Base-by-base conservation (phyloP, 2,797 vertebrate species). In the Coracias cyanogaster region DNA sequence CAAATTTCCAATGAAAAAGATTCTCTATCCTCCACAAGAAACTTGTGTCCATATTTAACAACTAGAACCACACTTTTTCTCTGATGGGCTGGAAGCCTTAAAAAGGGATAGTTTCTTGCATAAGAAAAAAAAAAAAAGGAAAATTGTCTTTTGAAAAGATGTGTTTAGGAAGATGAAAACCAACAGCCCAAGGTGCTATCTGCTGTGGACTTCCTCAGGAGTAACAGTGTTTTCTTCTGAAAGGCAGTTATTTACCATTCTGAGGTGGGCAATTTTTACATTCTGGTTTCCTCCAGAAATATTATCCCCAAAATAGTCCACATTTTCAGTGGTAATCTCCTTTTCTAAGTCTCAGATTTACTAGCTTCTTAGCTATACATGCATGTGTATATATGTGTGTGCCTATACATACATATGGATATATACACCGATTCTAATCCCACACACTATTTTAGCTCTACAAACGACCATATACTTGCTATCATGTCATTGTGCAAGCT, bases 161-260 rank as follows among this genome's bases (percentile, higher is more conserved):
- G 25, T 78, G n/a, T 51, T 93, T 86, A 89, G 29, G 21, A 85
- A 24, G 77, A 67, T 25, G 43, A 74, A 92, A 89, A 85, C 49
- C 46, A 82, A 61, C 43, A 91, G 61, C 10, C 35, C 26, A 51
- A 80, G 29, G n/a, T 73, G 10, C 28, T 89, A 10, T 91, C 65
- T 73, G 15, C 60, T 69, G 18, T 19, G 60, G 54, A 49, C 57
- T 64, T 94, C 57, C 83, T 90, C 52, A 60, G 43, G 29, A 90
- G 24, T 51, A 94, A 95, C 8, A 45, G 49, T 85, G 64, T 66
- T 79, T 93, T 71, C 64, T 94, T 92, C 86, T 93, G 60, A 95
- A 96, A 94, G 65, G 28, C 55, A 96, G 31, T 79, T 78, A 91
- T 93, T 93, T 91, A 48, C 39, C 43, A 43, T 87, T 62, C 57